phyloP scores from a whole-genome alignment of 2,113 vertebrate genomes.

The Melanotaenia duboulayi region DNA sequence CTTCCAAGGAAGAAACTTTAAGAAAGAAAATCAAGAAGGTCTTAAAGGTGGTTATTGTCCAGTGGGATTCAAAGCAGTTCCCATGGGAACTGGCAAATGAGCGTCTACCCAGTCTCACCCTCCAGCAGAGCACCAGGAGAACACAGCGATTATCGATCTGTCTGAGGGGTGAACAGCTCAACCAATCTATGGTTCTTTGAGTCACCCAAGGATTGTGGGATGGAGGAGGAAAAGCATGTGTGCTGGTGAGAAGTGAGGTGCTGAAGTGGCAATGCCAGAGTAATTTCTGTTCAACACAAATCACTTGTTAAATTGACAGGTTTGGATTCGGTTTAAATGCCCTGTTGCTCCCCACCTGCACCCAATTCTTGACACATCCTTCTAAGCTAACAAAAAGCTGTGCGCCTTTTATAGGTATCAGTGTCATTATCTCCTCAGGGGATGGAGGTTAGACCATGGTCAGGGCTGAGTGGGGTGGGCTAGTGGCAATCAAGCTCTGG shows the following conservation, averaged over 20 bases:
- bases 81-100: conserved; percentile 77
- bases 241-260: neutral
- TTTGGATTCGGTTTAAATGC: conserved; percentile 71
- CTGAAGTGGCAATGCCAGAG: conserved; percentile 50
- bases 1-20: conserved; percentile 55
- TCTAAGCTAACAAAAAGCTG: conserved; percentile 28
- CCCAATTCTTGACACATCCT: conserved; percentile 8
- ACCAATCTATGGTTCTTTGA: conserved; percentile 81
- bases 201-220: conserved; percentile 66
- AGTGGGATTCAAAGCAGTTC: conserved; percentile 61
- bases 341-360: conserved; percentile 1
- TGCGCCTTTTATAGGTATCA: conserved; percentile 55
- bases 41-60: conserved; percentile 50
- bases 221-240: conserved; percentile 36
- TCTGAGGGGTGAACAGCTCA: conserved; percentile 73
- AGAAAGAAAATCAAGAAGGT: conserved; percentile 27
- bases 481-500: conserved; percentile 40
- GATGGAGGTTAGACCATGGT: conserved; percentile 40
- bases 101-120: conserved; percentile 55
- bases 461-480: conserved; percentile 34
- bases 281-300: conserved; percentile 74
- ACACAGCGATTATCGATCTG: conserved; percentile 79
- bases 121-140: conserved; percentile 59
- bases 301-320: conserved; percentile 70
- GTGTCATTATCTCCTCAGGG: conserved; percentile 50